Percentiles rank a stretch among this genome's conserved stretches.
Conservation (phyloP, 1,140 invertebrate genomes). For the Scaptomyza pallida region DNA sequence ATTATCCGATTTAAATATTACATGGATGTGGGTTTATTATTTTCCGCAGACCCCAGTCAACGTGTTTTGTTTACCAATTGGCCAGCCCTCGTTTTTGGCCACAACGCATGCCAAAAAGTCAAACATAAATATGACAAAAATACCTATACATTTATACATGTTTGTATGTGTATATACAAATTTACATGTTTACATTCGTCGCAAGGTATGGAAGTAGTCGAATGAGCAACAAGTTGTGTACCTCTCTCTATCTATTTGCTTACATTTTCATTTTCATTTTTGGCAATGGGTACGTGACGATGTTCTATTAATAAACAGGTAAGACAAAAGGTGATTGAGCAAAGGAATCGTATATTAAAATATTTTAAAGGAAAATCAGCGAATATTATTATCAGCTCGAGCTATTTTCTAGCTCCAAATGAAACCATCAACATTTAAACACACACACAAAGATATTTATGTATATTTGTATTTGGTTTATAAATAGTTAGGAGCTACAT, state of each 20-base stretch:
- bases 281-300: conserved; percentile 30
- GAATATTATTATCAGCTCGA: neutral
- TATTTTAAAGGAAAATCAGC: conserved; percentile 1
- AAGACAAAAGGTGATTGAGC: neutral
- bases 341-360: conserved; percentile 1
- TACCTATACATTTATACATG: neutral
- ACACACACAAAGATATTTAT: conserved; percentile 30
- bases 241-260: conserved; percentile 1
- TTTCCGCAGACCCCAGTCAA: neutral
- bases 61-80: conserved; percentile 35
- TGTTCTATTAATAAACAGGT: conserved; percentile 37
- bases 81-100: conserved; percentile 13
- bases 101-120: conserved; percentile 21
- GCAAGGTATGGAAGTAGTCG: conserved; percentile 7
- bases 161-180: neutral
- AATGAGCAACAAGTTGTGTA: conserved; percentile 66
- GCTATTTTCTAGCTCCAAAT: neutral
- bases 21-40: conserved; percentile 20
- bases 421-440: neutral
- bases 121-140: conserved; percentile 36
- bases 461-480: conserved; percentile 38
- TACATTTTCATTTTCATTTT: conserved; percentile 16
- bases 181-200: neutral
- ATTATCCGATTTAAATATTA: neutral
- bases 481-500: conserved; percentile 41